These are phyloP conservation scores for Anadara kagoshimensis DNA, from an alignment of 1,140 invertebrate species.

Conservation along the genomic window DNA sequence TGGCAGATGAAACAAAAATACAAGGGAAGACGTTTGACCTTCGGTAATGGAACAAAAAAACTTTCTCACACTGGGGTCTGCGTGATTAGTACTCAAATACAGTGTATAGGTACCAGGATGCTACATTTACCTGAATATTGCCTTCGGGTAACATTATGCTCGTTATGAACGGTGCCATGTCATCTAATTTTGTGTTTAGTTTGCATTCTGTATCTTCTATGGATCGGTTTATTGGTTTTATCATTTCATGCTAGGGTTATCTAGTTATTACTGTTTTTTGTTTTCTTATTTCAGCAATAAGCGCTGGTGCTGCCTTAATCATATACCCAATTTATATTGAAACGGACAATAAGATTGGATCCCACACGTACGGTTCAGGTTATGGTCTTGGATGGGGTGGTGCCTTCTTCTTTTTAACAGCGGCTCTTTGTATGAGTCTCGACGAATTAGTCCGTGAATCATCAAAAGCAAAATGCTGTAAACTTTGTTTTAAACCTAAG, in stretches of 20 bases:
- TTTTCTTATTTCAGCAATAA: slow-evolving; percentile 60
- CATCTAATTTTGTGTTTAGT: too few relatives aligned
- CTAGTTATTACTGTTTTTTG: too few relatives aligned
- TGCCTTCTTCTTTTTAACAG: slow-evolving; percentile 67
- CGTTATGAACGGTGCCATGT: neutral
- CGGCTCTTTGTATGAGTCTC: slow-evolving; percentile 72
- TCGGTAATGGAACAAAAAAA: too few relatives aligned
- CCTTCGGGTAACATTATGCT: too few relatives aligned
- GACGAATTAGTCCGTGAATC: slow-evolving; percentile 70
- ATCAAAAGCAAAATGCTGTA: slow-evolving; percentile 59
- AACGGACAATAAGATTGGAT: slow-evolving; percentile 47
- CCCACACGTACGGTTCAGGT: slow-evolving; percentile 66
- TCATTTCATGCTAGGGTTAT: neutral
- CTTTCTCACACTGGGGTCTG: too few relatives aligned
- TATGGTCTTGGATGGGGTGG: slow-evolving; percentile 71
- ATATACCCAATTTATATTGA: slow-evolving; percentile 68
- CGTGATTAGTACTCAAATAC: too few relatives aligned
- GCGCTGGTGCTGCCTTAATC: slow-evolving; percentile 64
- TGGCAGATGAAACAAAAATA: too few relatives aligned
- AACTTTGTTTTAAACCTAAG: slow-evolving; percentile 58
- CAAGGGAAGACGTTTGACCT: too few relatives aligned
- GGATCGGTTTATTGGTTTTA: neutral
- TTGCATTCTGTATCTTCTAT: too few relatives aligned
- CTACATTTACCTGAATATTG: too few relatives aligned
- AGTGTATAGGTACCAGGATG: too few relatives aligned